Conservation (phyloP, 2,888 invertebrate genomes). For the Alentia gelatinosa region DNA sequence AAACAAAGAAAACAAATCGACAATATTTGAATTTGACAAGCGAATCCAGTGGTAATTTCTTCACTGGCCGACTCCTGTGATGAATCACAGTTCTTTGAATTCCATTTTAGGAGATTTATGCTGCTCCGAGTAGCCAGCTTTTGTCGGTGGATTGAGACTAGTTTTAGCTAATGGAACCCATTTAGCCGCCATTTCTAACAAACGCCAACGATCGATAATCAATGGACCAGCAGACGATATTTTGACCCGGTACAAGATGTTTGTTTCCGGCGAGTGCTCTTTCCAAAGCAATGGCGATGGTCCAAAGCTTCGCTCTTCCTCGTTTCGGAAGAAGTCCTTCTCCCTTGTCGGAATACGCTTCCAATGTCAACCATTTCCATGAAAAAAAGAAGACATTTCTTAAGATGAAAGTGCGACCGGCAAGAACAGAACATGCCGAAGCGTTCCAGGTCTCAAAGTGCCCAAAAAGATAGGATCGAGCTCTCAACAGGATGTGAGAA, state of each 20-base stretch:
- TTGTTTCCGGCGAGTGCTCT: background rate
- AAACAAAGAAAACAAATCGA: too few species aligned
- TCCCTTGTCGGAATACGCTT: too few species aligned
- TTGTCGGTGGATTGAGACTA: background rate
- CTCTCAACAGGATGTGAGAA: background rate
- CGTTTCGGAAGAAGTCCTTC: background rate
- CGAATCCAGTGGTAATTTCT: background rate
- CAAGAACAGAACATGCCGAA: background rate
- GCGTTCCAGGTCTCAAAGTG: background rate
- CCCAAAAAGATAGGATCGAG: background rate
- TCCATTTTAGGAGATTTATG: background rate
- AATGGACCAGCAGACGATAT: constrained; percentile 11
- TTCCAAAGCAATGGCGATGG: background rate
- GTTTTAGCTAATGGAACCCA: background rate
- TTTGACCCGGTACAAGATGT: background rate
- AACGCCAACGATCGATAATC: background rate
- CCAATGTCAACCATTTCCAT: too few species aligned
- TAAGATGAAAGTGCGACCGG: background rate
- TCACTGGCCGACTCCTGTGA: background rate
- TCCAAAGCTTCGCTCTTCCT: background rate
- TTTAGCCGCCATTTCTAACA: background rate
- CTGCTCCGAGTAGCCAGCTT: background rate
- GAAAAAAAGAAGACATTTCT: background rate
- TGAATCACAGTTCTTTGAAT: background rate
- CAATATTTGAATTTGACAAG: background rate